These are phyloP conservation scores for Podarcis raffonei DNA, from an alignment of 2,113 vertebrate genomes.

Conservation along the genomic window DNA sequence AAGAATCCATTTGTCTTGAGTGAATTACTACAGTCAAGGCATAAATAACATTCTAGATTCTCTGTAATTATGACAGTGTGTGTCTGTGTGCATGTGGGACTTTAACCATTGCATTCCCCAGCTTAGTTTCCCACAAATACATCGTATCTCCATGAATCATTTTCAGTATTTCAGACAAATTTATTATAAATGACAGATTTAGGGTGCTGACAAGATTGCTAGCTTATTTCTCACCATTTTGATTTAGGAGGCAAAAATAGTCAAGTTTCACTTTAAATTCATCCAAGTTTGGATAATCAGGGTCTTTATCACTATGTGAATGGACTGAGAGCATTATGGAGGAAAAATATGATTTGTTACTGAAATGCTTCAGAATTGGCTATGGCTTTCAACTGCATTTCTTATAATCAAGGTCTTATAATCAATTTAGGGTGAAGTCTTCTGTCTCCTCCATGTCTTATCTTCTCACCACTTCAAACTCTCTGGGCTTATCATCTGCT, in stretches of 20 bases:
- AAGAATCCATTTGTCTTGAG: neutral
- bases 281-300: constrained; percentile 19
- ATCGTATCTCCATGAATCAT: constrained; percentile 27
- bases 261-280: neutral
- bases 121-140: constrained; percentile 50
- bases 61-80: neutral
- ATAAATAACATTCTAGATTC: constrained; percentile 31
- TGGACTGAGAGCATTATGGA: constrained; percentile 15
- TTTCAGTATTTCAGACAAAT: constrained; percentile 43
- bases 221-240: constrained; percentile 26
- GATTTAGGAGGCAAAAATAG: constrained; percentile 1
- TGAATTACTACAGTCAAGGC: constrained; percentile 24
- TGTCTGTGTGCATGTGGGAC: constrained; percentile 30
- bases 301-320: constrained; percentile 10
- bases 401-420: neutral
- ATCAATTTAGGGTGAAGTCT: neutral
- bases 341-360: neutral
- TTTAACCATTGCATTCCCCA: constrained; percentile 28
- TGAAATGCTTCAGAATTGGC: neutral
- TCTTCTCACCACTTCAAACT: neutral
- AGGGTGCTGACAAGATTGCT: constrained; percentile 23
- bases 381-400: constrained; percentile 6
- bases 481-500: constrained; percentile 28
- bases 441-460: neutral
- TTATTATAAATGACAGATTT: constrained; percentile 41